These are phyloP conservation scores for Orycteropus afer DNA, from an alignment of 2,113 vertebrate species.

Conservation along the genomic window DNA sequence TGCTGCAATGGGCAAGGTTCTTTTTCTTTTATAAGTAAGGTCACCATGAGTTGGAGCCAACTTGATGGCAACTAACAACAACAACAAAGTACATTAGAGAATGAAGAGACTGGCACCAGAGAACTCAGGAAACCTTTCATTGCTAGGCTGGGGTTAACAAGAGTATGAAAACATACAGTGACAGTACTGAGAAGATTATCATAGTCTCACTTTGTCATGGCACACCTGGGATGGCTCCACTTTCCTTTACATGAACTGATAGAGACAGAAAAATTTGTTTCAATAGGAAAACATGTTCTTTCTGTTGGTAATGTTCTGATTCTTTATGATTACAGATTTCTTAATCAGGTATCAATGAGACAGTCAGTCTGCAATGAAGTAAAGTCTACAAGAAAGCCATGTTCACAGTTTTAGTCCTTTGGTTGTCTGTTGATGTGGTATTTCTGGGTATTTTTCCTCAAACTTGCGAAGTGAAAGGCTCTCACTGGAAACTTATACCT, in stretches of 20 bases:
- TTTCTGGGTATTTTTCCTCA: neutral
- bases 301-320: neutral
- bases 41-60: too few species aligned
- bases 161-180: neutral
- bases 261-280: neutral
- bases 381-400: neutral
- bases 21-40: too few species aligned
- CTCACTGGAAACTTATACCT: neutral
- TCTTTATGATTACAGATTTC: neutral
- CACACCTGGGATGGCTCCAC: neutral
- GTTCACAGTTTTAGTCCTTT: neutral
- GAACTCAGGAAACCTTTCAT: neutral
- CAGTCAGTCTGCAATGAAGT: neutral
- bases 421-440: neutral
- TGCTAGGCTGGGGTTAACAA: neutral
- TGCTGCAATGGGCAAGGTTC: too few species aligned
- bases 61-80: too few species aligned
- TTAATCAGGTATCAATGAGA: neutral
- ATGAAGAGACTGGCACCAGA: neutral
- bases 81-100: neutral
- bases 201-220: neutral
- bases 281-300: neutral
- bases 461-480: neutral
- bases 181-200: accelerated
- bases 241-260: neutral